Evolutionary conservation across 2,113 vertebrate genomes (phyloP).

Genomic region (Forbesichthys papilliferus): DNA sequence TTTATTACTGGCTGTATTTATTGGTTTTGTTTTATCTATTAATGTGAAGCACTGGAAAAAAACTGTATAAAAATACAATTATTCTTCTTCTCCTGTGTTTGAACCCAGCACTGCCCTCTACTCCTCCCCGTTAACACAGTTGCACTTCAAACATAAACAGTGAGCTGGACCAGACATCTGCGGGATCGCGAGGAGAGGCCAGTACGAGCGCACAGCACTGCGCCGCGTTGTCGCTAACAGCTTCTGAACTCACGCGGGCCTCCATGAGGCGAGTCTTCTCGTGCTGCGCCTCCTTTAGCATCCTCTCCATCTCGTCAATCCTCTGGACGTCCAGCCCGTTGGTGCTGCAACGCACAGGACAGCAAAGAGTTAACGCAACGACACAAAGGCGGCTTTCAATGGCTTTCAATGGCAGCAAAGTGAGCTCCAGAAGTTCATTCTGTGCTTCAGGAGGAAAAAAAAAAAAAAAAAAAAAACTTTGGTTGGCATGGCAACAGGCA

Average conservation of each 20-base stretch:
- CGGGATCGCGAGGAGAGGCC: neutral
- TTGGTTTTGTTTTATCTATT: no score
- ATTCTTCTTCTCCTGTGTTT: no score
- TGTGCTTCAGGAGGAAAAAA: no score
- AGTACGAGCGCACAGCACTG: neutral
- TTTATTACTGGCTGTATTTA: no score
- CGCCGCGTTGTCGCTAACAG: neutral
- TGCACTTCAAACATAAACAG: no score
- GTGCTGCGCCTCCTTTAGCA: slow-evolving; percentile 90
- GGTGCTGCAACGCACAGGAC: slow-evolving; percentile 70
- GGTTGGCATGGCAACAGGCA: slow-evolving; percentile 75
- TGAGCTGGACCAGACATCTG: no score
- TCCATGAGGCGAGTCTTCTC: slow-evolving; percentile 92
- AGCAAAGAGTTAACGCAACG: neutral
- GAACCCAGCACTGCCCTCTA: no score
- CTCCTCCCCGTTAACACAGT: no score
- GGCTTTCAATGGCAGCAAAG: slow-evolving; percentile 11
- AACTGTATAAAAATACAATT: no score
- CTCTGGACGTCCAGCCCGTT: slow-evolving; percentile 85
- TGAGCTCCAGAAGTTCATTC: slow-evolving; percentile 15
- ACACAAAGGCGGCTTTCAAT: no score
- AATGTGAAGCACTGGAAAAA: no score
- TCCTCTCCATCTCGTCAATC: slow-evolving; percentile 97
- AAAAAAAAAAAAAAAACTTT: slow-evolving; percentile 43
- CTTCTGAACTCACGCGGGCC: slow-evolving; percentile 81